Conservation (phyloP, 2,113 vertebrate genomes). For the Centropus unirufus region DNA sequence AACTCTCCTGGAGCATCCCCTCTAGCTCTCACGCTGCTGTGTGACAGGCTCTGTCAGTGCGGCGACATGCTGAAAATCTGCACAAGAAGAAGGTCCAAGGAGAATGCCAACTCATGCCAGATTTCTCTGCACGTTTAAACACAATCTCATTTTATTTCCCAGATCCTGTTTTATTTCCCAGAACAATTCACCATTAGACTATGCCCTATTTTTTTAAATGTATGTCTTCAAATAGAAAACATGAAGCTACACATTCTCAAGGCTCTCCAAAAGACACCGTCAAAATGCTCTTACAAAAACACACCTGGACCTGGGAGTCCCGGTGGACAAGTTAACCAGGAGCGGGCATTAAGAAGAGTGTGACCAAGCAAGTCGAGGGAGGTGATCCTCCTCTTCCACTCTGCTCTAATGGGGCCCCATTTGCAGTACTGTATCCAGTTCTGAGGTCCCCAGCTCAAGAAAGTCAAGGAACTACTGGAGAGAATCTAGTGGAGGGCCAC, state of each 20-base stretch:
- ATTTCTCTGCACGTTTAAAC: neutral
- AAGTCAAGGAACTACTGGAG: too few relatives aligned
- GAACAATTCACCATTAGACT: neutral
- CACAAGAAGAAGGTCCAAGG: neutral
- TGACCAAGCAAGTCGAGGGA: too few relatives aligned
- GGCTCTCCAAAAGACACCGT: neutral
- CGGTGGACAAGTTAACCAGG: too few relatives aligned
- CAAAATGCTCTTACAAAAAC: neutral
- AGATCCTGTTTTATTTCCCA: neutral
- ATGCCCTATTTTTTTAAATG: neutral
- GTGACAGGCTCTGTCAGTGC: neutral
- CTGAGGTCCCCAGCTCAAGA: too few relatives aligned
- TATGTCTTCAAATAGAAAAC: neutral
- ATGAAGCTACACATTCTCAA: neutral
- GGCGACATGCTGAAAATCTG: neutral
- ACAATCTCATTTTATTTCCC: neutral
- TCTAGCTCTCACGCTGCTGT: rapidly evolving
- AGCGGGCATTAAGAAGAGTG: too few relatives aligned
- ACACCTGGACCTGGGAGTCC: too few relatives aligned
- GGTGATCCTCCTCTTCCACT: too few relatives aligned
- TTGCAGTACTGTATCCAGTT: too few relatives aligned
- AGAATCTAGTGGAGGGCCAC: too few relatives aligned
- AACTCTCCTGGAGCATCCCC: neutral
- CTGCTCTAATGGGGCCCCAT: too few relatives aligned
- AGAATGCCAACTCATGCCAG: neutral